Conservation (phyloP, 2,888 invertebrate species). For the Agrenia bidenticulata region DNA sequence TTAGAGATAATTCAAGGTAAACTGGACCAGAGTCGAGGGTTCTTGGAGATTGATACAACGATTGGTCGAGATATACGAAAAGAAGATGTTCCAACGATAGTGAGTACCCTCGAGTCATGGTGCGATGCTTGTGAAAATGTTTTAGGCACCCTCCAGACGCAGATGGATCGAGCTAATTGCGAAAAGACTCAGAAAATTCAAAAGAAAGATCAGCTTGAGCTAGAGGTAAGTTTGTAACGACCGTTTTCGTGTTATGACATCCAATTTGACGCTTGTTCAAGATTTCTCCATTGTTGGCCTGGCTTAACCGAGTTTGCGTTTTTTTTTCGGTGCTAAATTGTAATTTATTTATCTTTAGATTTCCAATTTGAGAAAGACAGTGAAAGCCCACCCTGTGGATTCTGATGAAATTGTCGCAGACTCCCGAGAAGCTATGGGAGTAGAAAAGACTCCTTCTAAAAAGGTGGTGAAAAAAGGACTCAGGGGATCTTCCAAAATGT, state of each 20-base stretch:
- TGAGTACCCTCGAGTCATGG: conserved; percentile 82
- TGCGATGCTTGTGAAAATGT: conserved; percentile 87
- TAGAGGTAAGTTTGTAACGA: conserved; percentile 72
- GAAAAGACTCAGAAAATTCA: conserved; percentile 78
- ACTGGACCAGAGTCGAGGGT: conserved; percentile 90
- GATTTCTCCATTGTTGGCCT: no score
- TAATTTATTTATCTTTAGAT: conserved; percentile 64
- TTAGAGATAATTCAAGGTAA: conserved; percentile 91
- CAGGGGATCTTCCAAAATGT: conserved; percentile 45
- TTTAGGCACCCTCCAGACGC: conserved; percentile 81
- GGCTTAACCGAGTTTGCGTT: no score
- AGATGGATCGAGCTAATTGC: conserved; percentile 81
- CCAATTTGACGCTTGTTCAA: no score
- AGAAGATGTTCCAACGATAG: conserved; percentile 78
- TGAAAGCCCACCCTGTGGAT: conserved; percentile 70
- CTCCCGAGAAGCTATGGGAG: conserved; percentile 64
- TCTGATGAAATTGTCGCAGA: conserved; percentile 82
- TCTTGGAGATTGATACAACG: conserved; percentile 90
- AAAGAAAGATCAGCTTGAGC: conserved; percentile 79
- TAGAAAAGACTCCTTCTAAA: conserved; percentile 58
- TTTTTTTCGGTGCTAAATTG: no score
- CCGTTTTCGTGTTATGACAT: no score
- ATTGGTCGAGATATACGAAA: conserved; percentile 87
- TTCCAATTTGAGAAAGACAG: conserved; percentile 79
- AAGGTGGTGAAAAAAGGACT: conserved; percentile 60